These are phyloP conservation scores for Diorhabda carinulata DNA, from an alignment of 1,140 invertebrate species.

Conservation along the genomic window DNA sequence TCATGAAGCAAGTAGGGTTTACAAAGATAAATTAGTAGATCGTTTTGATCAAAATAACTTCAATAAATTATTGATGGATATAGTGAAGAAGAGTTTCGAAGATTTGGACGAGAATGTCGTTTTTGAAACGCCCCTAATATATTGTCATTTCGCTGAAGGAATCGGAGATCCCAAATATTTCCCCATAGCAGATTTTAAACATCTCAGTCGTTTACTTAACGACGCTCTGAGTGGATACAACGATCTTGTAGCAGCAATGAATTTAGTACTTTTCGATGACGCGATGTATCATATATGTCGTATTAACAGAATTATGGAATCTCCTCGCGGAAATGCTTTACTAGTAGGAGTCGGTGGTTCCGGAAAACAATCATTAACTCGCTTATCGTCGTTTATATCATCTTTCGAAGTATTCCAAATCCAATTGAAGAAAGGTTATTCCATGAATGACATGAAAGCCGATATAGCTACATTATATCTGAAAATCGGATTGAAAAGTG, in stretches of 20 bases:
- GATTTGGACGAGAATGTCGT: constrained; percentile 62
- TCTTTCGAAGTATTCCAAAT: constrained; percentile 88
- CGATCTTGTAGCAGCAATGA: constrained; percentile 82
- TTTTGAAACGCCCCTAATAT: constrained; percentile 72
- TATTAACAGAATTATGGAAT: constrained; percentile 90
- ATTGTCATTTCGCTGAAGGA: constrained; percentile 87
- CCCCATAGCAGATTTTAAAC: constrained; percentile 67
- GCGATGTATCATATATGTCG: constrained; percentile 88
- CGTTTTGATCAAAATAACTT: constrained; percentile 71
- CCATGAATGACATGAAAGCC: constrained; percentile 74
- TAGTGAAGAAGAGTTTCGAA: constrained; percentile 81
- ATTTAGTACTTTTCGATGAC: constrained; percentile 93
- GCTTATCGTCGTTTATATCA: constrained; percentile 84
- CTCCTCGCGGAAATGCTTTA: constrained; percentile 85
- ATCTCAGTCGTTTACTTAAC: constrained; percentile 70
- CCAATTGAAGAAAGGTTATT: constrained; percentile 84
- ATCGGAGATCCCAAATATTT: constrained; percentile 90
- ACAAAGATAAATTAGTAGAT: constrained; percentile 84
- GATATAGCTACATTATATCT: constrained; percentile 82
- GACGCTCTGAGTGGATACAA: constrained; percentile 86
- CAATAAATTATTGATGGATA: constrained; percentile 68
- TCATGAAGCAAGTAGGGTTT: constrained; percentile 86
- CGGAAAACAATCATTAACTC: constrained; percentile 87
- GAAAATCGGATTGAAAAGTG: constrained; percentile 83
- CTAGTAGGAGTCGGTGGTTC: constrained; percentile 91